Conservation (phyloP, 2,797 vertebrate genomes). For the Bradypodion ventrale region DNA sequence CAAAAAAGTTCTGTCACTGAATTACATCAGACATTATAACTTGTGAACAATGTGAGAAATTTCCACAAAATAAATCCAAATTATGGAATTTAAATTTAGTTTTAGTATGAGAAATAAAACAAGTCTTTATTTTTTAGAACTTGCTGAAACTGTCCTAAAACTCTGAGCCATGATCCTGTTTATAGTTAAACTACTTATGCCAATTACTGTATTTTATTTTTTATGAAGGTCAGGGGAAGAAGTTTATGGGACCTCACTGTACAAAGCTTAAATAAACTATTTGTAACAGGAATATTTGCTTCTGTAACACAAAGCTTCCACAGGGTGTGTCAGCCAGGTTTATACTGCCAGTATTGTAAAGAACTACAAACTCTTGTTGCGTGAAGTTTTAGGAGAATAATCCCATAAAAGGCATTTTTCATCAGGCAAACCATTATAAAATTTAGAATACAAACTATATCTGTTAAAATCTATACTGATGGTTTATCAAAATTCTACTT, state of each 20-base stretch:
- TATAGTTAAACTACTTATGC: no score
- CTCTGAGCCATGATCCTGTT: no score
- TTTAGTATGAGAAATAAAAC: not conserved
- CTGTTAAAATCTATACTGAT: not conserved
- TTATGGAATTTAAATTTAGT: not conserved
- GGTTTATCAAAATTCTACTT: slow-evolving; percentile 19
- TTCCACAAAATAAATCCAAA: not conserved
- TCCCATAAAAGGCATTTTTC: not conserved
- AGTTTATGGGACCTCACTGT: no score
- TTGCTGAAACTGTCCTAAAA: not conserved
- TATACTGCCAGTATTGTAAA: no score
- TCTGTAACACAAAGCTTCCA: no score
- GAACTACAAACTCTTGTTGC: not conserved
- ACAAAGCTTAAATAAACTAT: no score
- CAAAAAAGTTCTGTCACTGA: not conserved
- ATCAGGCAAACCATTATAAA: not conserved
- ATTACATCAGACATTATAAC: not conserved
- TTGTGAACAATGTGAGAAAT: not conserved
- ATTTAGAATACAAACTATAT: not conserved
- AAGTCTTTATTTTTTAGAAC: not conserved
- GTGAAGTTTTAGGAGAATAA: not conserved
- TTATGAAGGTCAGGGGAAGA: no score
- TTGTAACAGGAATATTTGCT: no score
- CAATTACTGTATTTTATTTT: no score
- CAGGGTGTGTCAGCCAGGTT: no score